Conservation (phyloP, 2,113 vertebrate species). For the Ictidomys tridecemlineatus region DNA sequence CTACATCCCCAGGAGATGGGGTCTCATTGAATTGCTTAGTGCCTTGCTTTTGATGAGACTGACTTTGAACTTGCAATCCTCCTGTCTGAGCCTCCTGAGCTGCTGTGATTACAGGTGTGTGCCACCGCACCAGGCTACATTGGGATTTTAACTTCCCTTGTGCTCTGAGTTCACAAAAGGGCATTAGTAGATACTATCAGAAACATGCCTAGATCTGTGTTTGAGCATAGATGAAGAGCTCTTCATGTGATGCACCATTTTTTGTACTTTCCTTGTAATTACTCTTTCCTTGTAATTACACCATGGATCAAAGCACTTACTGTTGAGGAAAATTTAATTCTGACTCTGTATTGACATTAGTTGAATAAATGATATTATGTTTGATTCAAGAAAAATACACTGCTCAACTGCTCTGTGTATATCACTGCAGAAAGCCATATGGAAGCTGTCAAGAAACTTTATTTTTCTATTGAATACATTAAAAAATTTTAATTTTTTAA, state of each 20-base stretch:
- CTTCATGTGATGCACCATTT: neutral
- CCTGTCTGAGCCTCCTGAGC: too few relatives aligned
- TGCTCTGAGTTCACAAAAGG: neutral
- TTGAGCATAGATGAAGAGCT: neutral
- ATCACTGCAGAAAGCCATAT: too few relatives aligned
- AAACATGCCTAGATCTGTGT: neutral
- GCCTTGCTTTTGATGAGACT: too few relatives aligned
- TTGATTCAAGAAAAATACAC: conserved; percentile 15
- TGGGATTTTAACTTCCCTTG: neutral
- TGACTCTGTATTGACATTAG: neutral
- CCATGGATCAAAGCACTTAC: neutral
- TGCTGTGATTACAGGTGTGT: too few relatives aligned
- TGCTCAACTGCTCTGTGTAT: neutral
- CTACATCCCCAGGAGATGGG: too few relatives aligned
- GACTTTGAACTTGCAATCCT: too few relatives aligned
- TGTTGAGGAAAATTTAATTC: neutral
- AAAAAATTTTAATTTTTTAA: too few relatives aligned
- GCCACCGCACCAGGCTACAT: too few relatives aligned
- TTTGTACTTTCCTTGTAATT: neutral
- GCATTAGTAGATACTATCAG: neutral
- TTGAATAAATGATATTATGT: neutral
- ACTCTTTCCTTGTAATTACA: neutral
- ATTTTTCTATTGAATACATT: neutral
- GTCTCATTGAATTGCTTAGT: too few relatives aligned
- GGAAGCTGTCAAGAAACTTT: neutral